Percentiles rank a stretch among this genome's conserved stretches.
phyloP scores from a whole-genome alignment of 2,113 vertebrate species.

The Sebastes fasciatus region DNA sequence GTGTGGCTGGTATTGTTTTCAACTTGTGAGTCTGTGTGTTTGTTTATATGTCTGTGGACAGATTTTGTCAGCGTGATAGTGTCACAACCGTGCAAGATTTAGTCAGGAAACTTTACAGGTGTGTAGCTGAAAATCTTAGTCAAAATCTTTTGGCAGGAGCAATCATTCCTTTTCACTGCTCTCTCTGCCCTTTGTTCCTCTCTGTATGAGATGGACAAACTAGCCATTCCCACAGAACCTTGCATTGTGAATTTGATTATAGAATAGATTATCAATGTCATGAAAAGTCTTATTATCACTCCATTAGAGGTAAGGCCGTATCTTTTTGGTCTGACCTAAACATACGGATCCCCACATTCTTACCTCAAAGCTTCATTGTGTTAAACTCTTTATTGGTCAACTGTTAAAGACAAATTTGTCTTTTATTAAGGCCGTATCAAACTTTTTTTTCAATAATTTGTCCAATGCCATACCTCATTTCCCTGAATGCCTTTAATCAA shows the following conservation, averaged over 20 bases:
- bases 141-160: background rate
- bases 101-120: no score
- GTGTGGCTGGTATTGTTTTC: background rate
- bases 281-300: background rate
- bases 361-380: background rate
- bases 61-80: no score
- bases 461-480: background rate
- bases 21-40: background rate
- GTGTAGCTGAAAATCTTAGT: no score
- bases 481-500: background rate
- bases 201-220: slow-evolving; percentile 5
- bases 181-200: background rate
- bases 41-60: no score
- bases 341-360: background rate
- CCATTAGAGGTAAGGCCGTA: background rate
- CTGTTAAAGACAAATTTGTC: background rate
- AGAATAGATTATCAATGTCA: background rate
- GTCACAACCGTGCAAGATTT: no score
- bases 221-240: background rate
- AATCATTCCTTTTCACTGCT: background rate
- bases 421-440: background rate
- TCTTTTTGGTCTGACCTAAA: background rate
- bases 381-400: background rate
- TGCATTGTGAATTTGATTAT: slow-evolving; percentile 5
- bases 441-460: background rate